A percentile compares a stretch with the other conserved stretches of the same genome.
phyloP scores from a whole-genome alignment of 2,113 vertebrate genomes.

The Leuciscus idus region DNA sequence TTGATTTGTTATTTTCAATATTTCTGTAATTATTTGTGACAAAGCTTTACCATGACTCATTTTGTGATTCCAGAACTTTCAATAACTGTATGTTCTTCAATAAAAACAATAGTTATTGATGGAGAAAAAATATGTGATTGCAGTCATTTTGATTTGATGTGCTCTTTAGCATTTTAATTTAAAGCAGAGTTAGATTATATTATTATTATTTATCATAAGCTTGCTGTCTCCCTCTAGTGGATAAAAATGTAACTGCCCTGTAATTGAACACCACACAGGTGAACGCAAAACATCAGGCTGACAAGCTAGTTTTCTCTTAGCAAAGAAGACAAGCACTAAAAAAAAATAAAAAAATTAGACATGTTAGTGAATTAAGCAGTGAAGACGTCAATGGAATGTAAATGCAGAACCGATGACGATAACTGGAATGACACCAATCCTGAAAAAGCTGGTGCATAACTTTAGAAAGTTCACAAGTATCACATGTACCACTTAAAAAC shows the following conservation, averaged over 20 bases:
- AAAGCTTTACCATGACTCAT: too few species aligned
- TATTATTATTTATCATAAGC: too few species aligned
- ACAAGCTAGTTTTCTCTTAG: background rate
- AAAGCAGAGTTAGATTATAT: too few species aligned
- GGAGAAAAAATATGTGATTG: too few species aligned
- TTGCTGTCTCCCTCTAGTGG: constrained; percentile 40
- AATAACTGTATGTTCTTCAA: too few species aligned
- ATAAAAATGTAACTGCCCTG: background rate
- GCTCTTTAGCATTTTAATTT: too few species aligned
- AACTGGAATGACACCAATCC: background rate
- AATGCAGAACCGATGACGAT: background rate
- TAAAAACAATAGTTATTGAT: too few species aligned
- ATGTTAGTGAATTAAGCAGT: background rate
- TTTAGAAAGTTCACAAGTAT: background rate
- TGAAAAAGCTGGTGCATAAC: background rate
- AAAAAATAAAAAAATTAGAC: background rate
- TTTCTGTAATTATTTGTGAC: too few species aligned
- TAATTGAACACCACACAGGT: background rate
- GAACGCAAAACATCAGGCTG: background rate
- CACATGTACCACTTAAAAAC: background rate
- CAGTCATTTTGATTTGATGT: too few species aligned
- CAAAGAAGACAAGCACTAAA: background rate
- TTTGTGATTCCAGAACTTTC: too few species aligned
- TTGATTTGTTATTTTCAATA: too few species aligned
- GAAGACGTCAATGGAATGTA: background rate